These are phyloP conservation scores for Myotis pilosus DNA, from an alignment of 2,797 vertebrate species.

Conservation along the genomic window DNA sequence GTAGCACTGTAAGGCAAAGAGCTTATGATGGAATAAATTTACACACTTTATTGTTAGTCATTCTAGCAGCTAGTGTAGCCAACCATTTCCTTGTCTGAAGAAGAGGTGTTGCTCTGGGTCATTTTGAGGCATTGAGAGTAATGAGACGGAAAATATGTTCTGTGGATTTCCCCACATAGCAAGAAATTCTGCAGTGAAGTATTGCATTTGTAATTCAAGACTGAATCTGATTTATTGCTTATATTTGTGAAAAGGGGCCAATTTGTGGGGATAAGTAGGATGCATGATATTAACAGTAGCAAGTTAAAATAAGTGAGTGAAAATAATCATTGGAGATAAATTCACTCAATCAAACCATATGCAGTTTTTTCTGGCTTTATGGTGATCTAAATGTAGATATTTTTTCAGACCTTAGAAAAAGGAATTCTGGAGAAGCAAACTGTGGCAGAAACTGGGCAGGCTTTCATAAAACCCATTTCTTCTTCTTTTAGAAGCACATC, in stretches of 20 bases:
- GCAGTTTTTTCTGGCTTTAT: neutral
- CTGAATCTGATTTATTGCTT: slow-evolving; percentile 57
- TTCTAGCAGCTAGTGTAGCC: slow-evolving; percentile 16
- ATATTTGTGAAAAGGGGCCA: neutral
- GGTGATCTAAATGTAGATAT: neutral
- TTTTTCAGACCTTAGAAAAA: neutral
- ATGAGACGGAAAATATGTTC: slow-evolving; percentile 38
- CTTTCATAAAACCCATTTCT: neutral
- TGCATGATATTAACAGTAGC: neutral
- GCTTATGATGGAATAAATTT: slow-evolving; percentile 37
- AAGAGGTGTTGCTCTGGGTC: slow-evolving; percentile 1
- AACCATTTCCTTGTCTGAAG: slow-evolving; percentile 42
- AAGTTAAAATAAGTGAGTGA: slow-evolving; percentile 4
- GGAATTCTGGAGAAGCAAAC: neutral
- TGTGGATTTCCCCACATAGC: slow-evolving; percentile 52
- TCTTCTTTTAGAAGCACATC: neutral
- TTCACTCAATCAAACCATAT: neutral
- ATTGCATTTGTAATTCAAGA: slow-evolving; percentile 58
- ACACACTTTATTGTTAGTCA: neutral
- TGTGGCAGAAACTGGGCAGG: neutral
- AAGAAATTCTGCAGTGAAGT: neutral
- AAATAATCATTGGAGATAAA: neutral
- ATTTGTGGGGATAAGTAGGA: neutral
- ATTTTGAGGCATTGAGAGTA: slow-evolving; percentile 16
- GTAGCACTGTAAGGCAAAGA: neutral